These are phyloP conservation scores for Puma concolor DNA, from an alignment of 2,113 vertebrate species.

Conservation along the genomic window DNA sequence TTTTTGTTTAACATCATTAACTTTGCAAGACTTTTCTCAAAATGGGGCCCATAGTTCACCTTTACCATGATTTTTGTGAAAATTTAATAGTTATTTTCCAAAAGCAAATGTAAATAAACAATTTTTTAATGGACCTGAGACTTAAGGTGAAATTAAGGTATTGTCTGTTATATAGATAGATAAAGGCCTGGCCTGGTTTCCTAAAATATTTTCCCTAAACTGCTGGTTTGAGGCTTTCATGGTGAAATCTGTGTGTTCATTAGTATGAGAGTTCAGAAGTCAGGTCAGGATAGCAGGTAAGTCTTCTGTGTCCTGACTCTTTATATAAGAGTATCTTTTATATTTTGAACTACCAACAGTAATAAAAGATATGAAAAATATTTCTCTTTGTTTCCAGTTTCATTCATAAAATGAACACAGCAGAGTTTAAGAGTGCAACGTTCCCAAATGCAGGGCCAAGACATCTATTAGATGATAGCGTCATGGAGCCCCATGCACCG, in stretches of 20 bases:
- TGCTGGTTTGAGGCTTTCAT: neutral
- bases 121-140: neutral
- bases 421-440: conserved; percentile 98
- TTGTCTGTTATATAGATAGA: neutral
- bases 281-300: neutral
- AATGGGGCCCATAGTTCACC: neutral
- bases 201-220: neutral
- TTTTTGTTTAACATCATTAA: neutral
- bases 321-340: conserved; percentile 13
- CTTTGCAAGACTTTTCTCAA: conserved; percentile 11
- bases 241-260: neutral
- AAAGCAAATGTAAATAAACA: neutral
- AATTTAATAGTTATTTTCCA: neutral
- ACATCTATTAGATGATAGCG: conserved; percentile 97
- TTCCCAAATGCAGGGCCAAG: conserved; percentile 98
- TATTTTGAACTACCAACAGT: neutral
- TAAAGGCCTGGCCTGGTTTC: neutral
- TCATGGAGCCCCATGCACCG: conserved; percentile 96
- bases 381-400: conserved; percentile 87
- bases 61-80: neutral
- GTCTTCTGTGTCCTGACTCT: conserved; percentile 3
- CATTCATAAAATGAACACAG: conserved; percentile 98
- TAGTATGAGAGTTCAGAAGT: neutral
- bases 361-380: neutral
- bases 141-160: neutral